Conservation (phyloP, 64 coral and sea anemone genomes). For the Pachyseris speciosa region DNA sequence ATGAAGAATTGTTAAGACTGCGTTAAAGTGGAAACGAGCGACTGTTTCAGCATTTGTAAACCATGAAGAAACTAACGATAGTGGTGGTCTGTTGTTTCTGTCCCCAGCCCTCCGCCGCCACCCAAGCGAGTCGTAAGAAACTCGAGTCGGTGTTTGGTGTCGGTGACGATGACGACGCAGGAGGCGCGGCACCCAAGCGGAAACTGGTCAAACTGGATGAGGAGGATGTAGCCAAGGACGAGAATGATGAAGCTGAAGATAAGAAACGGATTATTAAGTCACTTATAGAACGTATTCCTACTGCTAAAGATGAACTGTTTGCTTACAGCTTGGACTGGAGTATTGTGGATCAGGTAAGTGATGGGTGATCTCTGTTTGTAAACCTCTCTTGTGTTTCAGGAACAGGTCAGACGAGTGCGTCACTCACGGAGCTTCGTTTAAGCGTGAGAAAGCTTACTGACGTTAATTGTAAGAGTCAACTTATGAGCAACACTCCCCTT, state of each 20-base stretch:
- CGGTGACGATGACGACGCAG: slow-evolving; percentile 78
- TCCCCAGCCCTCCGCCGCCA: slow-evolving; percentile 71
- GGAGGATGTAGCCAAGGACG: slow-evolving; percentile 76
- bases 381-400: background rate
- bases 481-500: background rate
- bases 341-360: slow-evolving; percentile 94
- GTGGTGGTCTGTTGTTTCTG: background rate
- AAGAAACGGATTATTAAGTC: slow-evolving; percentile 98
- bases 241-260: slow-evolving; percentile 87
- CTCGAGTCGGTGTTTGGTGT: slow-evolving; percentile 89
- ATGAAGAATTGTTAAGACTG: too few species aligned
- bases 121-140: slow-evolving; percentile 82
- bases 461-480: background rate
- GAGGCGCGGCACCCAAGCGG: slow-evolving; percentile 31
- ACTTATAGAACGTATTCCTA: slow-evolving; percentile 99
- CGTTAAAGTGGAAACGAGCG: too few species aligned
- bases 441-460: background rate
- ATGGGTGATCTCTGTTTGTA: background rate
- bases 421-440: background rate
- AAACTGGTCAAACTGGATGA: slow-evolving; percentile 95
- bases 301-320: slow-evolving; percentile 99
- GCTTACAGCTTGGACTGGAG: slow-evolving; percentile 97
- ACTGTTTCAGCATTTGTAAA: background rate
- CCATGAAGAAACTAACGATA: background rate
- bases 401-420: background rate